Base-by-base conservation (phyloP, 2,113 vertebrate genomes). In the Nerophis lumbriciformis region DNA sequence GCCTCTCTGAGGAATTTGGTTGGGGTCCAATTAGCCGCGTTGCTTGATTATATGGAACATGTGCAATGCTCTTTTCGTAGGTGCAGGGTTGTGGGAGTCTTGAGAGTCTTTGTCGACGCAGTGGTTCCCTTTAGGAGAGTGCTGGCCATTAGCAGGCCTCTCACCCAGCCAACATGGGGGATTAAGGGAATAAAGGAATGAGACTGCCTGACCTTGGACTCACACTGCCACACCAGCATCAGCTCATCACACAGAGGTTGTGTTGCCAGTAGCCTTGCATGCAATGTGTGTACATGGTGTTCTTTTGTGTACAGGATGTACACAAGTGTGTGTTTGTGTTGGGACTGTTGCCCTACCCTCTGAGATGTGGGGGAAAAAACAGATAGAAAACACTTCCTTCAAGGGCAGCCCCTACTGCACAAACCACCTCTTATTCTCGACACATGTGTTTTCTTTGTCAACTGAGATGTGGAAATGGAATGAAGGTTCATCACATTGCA, bases 71-170 rank as follows among this genome's bases (percentile, higher is more conserved):
- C 81, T 78, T 83, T 87, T 78, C 11, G 42, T 63, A 63, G 77
- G 63, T 71, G 74, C 68, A 73, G 72, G 72, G 74, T 68, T 81
- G 72, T 48, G 68, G 57, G 68, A 65, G 63, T 87, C 85, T 83
- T 81, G 55, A 38, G 86, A 65, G 83, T 77, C 65, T 66, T 72
- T 69, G 77, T 83, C 85, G 85, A 83, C 69, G 66, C 76, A 59
- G 42, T 75, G 62, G 53, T 72, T 77, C 61, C 68, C 65, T 75
- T 71, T 78, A 38, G 47, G 59, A 71, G 83, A 85, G 77, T 69
- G 80, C 72, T 71, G 75, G 82, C 88, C 86, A 89, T 90, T 89
- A 88, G 76, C 82, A 81, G 78, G 70, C 77, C 61, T 88, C 78
- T 83, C 87, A 86, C 82, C 80, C 78, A 72, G 69, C 76, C 81